Base-by-base conservation (phyloP, 2,888 invertebrate genomes). In the Cerceris rybyensis region DNA sequence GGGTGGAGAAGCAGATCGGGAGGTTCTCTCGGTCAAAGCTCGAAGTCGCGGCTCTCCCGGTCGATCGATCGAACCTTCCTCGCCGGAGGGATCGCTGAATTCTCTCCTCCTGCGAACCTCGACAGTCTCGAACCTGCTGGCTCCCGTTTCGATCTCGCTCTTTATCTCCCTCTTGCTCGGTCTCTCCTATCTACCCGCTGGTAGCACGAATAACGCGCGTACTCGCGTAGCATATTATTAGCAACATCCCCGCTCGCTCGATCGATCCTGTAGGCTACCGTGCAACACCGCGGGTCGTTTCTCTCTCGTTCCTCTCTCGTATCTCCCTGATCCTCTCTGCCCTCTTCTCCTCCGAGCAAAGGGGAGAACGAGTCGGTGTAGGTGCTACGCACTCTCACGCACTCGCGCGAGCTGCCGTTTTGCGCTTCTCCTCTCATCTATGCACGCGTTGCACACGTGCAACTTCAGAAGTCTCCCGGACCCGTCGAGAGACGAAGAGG, bases 211-310 rank as follows among this genome's bases (percentile, higher is more conserved):
- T 74, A 78, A 81, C 87, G 84, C 82, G 81, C 78, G 79, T 78
- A 83, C 88, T 85, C 79, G 83, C 83, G 70, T 80, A 88, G 83
- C 86, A 85, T 88, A 88, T 87, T 88, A 87, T 87, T 87, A 88
- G 79, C 88, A 85, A 72, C 85, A 83, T 86, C 87, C 86, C 77
- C 68, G 83, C 60, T 68, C 60, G 78, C 64, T 75, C 77, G 79
- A 82, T 82, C 86, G 80, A 59, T 73, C 80, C 82, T 75, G 71
- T 83, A 70, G 82, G 81, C 87, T 87, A 86, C 88, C 77, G 83
- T 88, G 68, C 82, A 74, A 70, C 76, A 75, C 75, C 55, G n/a
- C 67, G 77, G 46, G 52, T 63, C 71, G 59, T 49, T 63, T 42
- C 63, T 57, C 61, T 66, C 70, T 42, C 73, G 72, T 64, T 68